Evolutionary conservation across 53 echinoderm and acorn worm genomes (phyloP).

Genomic region (Stichopus horrens): DNA sequence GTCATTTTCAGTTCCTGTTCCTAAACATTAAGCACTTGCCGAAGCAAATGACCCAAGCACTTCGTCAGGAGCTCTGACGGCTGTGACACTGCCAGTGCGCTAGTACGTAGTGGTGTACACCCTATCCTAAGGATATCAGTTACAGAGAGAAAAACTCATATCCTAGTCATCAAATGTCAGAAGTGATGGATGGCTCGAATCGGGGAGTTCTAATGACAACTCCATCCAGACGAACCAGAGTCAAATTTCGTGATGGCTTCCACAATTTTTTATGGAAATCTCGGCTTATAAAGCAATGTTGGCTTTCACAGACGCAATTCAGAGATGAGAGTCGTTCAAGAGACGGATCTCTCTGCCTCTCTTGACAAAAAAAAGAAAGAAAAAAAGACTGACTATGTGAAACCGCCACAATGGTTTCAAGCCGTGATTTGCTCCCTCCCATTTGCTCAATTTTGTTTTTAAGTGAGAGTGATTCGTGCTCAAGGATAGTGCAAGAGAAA

Average conservation of each 20-base stretch:
- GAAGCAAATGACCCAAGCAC: no score
- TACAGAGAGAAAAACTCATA: slow-evolving; percentile 36
- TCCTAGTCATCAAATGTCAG: slow-evolving; percentile 44
- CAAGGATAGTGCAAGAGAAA: background rate
- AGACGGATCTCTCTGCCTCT: slow-evolving; percentile 16
- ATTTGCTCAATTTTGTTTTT: slow-evolving; percentile 26
- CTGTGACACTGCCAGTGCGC: no score
- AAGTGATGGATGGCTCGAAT: slow-evolving; percentile 42
- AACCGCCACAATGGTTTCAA: background rate
- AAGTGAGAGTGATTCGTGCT: slow-evolving; percentile 35
- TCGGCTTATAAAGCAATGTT: slow-evolving; percentile 47
- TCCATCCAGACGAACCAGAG: slow-evolving; percentile 37
- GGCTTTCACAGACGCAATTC: slow-evolving; percentile 36
- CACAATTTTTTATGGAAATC: slow-evolving; percentile 49
- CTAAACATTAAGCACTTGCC: no score
- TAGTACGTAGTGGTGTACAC: background rate
- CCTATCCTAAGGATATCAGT: slow-evolving; percentile 16
- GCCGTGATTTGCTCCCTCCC: slow-evolving; percentile 33
- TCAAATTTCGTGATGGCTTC: slow-evolving; percentile 27
- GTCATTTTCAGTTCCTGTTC: no score
- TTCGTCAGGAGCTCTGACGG: no score
- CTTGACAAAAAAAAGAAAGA: background rate
- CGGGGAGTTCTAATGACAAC: slow-evolving; percentile 43
- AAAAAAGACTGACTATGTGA: background rate
- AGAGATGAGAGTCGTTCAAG: slow-evolving; percentile 27